Conservation (phyloP, 2,797 vertebrate species). For the Synaphobranchus kaupii region DNA sequence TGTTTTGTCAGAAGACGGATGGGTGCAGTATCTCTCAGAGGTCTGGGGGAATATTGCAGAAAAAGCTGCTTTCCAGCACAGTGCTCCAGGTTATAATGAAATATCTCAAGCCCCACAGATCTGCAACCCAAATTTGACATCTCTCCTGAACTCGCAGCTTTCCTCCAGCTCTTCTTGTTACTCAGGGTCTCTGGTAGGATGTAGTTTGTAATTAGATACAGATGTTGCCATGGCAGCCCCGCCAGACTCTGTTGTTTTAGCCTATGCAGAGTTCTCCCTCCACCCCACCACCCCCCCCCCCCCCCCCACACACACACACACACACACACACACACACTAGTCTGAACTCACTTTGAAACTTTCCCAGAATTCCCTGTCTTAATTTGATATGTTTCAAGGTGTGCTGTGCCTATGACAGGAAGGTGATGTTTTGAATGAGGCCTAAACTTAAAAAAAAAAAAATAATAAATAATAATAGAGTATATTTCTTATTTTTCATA, state of each 20-base stretch:
- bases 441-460: neutral
- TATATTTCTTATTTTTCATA: slow-evolving; percentile 25
- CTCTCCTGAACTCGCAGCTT: slow-evolving; percentile 72
- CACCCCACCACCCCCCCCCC: slow-evolving; percentile 30
- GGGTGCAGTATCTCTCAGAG: neutral
- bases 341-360: slow-evolving; percentile 85
- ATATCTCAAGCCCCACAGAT: slow-evolving; percentile 66
- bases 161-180: slow-evolving; percentile 74
- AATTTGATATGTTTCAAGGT: slow-evolving; percentile 67
- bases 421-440: slow-evolving; percentile 43
- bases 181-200: slow-evolving; percentile 80
- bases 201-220: slow-evolving; percentile 95
- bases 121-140: slow-evolving; percentile 77
- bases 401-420: slow-evolving; percentile 44
- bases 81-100: slow-evolving; percentile 61
- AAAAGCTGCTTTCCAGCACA: slow-evolving; percentile 13
- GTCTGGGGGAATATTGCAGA: neutral
- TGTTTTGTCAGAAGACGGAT: neutral
- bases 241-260: slow-evolving; percentile 94
- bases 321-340: slow-evolving; percentile 67
- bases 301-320: slow-evolving; percentile 61
- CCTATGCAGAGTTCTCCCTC: slow-evolving; percentile 83
- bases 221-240: slow-evolving; percentile 82
- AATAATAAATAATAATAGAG: neutral
- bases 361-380: slow-evolving; percentile 83